A percentile compares a stretch with the other conserved stretches of the same genome.
Evolutionary conservation across 2,888 invertebrate genomes (phyloP).

Genomic region (Netelia melanura): DNA sequence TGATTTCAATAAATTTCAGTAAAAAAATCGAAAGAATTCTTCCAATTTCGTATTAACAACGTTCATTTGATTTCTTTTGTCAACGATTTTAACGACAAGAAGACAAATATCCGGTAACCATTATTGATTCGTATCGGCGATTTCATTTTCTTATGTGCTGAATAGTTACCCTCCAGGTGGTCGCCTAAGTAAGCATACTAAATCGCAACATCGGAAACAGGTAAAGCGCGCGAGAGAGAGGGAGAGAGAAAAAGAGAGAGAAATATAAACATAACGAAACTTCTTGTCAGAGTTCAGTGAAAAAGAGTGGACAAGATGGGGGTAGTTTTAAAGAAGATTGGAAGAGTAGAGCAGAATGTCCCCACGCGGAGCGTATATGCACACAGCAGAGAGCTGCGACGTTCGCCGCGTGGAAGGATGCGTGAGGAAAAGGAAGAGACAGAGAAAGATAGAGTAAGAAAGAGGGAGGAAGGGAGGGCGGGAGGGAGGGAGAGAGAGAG

Average conservation of each 20-base stretch:
- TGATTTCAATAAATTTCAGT: too few relatives aligned
- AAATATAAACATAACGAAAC: background rate
- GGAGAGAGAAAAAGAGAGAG: background rate
- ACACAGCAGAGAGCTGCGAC: constrained; percentile 40
- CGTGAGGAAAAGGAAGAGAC: constrained; percentile 18
- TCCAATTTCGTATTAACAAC: too few relatives aligned
- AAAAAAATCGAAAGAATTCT: too few relatives aligned
- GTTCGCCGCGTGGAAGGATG: constrained; percentile 49
- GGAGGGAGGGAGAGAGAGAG: background rate
- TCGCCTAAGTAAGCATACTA: background rate
- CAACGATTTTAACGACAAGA: background rate
- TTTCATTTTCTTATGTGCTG: background rate
- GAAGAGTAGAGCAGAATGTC: background rate
- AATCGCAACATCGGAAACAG: background rate
- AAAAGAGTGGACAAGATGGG: background rate
- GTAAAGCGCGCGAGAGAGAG: background rate
- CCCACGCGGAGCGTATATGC: constrained; percentile 11
- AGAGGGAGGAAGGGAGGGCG: constrained; percentile 59
- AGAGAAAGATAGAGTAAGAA: constrained; percentile 4
- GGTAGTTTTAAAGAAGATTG: constrained; percentile 2
- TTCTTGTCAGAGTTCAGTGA: background rate
- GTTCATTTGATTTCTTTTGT: too few relatives aligned
- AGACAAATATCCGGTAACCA: background rate
- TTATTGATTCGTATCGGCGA: background rate
- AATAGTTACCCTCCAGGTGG: background rate